Conservation (phyloP, 2,113 vertebrate species). For the Sitta europaea region DNA sequence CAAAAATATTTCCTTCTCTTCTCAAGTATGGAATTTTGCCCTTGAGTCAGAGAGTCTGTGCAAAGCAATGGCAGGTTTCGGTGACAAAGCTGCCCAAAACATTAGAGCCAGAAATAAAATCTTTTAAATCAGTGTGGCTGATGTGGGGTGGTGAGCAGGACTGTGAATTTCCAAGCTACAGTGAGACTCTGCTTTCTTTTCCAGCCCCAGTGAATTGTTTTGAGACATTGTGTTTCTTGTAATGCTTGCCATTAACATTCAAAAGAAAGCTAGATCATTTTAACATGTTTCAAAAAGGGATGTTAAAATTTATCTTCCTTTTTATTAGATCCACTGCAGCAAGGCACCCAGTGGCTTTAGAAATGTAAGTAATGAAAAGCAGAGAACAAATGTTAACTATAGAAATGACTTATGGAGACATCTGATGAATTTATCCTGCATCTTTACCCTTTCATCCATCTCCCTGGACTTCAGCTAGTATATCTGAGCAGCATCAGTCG, state of each 20-base stretch:
- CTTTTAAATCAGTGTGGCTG: background rate
- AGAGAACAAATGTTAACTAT: conserved; percentile 34
- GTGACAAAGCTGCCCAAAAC: background rate
- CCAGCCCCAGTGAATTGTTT: background rate
- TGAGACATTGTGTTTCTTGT: background rate
- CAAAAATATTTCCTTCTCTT: conserved; percentile 29
- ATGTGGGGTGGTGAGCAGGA: background rate
- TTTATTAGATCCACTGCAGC: conserved; percentile 36
- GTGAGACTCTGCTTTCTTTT: background rate
- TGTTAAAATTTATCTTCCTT: conserved; percentile 56
- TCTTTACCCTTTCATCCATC: conserved; percentile 43
- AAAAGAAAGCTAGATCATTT: conserved; percentile 41
- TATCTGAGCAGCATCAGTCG: background rate
- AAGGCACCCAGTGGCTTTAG: conserved; percentile 34
- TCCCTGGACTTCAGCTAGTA: conserved; percentile 5
- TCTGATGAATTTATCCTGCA: conserved; percentile 49
- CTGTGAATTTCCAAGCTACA: background rate
- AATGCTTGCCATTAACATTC: conserved; percentile 11
- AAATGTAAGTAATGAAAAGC: conserved; percentile 51
- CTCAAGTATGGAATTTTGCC: background rate
- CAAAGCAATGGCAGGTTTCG: background rate
- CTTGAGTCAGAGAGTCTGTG: background rate
- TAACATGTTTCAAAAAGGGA: conserved; percentile 35
- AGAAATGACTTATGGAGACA: conserved; percentile 52
- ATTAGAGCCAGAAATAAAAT: background rate